Conservation (phyloP, 2,797 vertebrate genomes). For the Neostethus bicornis region DNA sequence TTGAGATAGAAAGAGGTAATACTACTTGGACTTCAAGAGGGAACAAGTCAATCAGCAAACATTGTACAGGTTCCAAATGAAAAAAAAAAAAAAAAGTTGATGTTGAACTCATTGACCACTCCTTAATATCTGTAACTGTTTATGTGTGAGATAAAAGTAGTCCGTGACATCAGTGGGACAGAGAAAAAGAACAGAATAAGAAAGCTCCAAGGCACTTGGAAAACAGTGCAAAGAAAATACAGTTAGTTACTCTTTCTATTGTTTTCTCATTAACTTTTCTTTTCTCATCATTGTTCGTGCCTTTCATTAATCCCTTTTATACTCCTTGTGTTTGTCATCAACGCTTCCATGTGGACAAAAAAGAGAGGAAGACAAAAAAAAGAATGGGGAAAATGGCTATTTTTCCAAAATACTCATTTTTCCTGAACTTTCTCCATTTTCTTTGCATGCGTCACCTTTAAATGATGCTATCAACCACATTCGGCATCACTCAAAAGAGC, state of each 20-base stretch:
- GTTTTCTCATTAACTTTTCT: slow-evolving; percentile 25
- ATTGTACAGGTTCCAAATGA: slow-evolving; percentile 1
- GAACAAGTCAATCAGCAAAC: slow-evolving; percentile 69
- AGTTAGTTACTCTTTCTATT: slow-evolving; percentile 50
- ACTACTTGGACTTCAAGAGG: slow-evolving; percentile 81
- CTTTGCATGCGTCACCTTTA: slow-evolving; percentile 12
- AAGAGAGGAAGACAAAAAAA: slow-evolving; percentile 28
- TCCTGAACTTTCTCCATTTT: slow-evolving; percentile 6
- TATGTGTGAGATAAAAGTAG: neutral
- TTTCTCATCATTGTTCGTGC: slow-evolving; percentile 29
- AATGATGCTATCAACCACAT: slow-evolving; percentile 22
- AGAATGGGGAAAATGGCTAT: slow-evolving; percentile 21
- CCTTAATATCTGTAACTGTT: slow-evolving; percentile 4
- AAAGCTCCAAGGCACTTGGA: slow-evolving; percentile 95
- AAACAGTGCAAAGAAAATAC: slow-evolving; percentile 79
- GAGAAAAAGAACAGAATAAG: slow-evolving; percentile 42
- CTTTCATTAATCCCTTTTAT: slow-evolving; percentile 24
- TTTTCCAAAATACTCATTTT: slow-evolving; percentile 29
- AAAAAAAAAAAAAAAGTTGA: neutral
- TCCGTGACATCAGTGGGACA: slow-evolving; percentile 12
- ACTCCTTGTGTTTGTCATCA: slow-evolving; percentile 13
- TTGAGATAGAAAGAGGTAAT: slow-evolving; percentile 84
- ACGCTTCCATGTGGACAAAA: slow-evolving; percentile 11
- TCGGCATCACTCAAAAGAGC: slow-evolving; percentile 19
- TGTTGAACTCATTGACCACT: slow-evolving; percentile 9